These are phyloP conservation scores for Austrofundulus limnaeus DNA, from an alignment of 2,113 vertebrate genomes.

Conservation along the genomic window DNA sequence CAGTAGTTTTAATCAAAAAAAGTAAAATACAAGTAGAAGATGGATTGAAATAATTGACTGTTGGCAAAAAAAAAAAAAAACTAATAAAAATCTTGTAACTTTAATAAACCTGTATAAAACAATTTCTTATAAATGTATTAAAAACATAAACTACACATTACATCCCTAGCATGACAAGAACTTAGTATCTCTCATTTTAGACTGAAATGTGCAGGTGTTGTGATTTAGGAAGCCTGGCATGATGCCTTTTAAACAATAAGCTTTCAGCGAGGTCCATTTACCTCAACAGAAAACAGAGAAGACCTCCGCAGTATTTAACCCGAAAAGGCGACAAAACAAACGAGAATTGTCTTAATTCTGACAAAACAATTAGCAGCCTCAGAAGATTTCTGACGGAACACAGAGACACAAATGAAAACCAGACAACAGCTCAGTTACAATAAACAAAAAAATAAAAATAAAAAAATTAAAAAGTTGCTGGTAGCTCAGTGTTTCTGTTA, in stretches of 20 bases:
- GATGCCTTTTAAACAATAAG: conserved; percentile 12
- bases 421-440: conserved; percentile 59
- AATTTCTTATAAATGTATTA: not conserved
- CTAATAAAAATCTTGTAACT: too few relatives aligned
- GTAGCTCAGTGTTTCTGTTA: conserved; percentile 70
- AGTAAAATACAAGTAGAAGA: too few relatives aligned
- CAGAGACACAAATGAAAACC: conserved; percentile 41
- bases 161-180: conserved; percentile 25
- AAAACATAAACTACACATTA: conserved; percentile 29
- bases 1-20: too few relatives aligned
- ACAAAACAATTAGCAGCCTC: conserved; percentile 73
- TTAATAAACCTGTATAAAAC: too few relatives aligned
- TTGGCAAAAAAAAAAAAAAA: too few relatives aligned
- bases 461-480: conserved; percentile 70
- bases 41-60: too few relatives aligned
- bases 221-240: not conserved
- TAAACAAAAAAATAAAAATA: too few relatives aligned
- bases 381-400: conserved; percentile 61
- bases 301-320: not conserved
- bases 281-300: conserved; percentile 4
- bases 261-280: conserved; percentile 14
- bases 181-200: conserved; percentile 12
- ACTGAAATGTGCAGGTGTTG: conserved; percentile 18
- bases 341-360: conserved; percentile 43
- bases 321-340: conserved; percentile 39